phyloP scores from a whole-genome alignment of 2,888 invertebrate species.

The Ectropis crepuscularia region DNA sequence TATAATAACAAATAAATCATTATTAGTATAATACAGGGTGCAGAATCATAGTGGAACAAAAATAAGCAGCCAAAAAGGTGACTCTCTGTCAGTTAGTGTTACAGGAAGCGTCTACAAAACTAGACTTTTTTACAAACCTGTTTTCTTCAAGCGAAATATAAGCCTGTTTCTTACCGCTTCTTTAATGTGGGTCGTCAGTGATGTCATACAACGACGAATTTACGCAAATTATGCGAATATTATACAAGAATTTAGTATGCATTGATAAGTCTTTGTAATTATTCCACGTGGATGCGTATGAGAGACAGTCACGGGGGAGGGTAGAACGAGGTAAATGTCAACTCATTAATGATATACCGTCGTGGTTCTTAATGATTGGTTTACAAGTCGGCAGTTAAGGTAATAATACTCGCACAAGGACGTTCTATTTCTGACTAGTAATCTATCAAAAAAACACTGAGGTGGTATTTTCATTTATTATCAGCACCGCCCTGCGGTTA shows the following conservation, averaged over 20 bases:
- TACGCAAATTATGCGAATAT: constrained; percentile 26
- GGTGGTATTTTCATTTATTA: too few species aligned
- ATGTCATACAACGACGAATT: constrained; percentile 18
- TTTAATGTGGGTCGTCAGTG: constrained; percentile 21
- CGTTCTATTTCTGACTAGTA: neutral
- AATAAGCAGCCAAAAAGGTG: too few species aligned
- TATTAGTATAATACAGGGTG: too few species aligned
- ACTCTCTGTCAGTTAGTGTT: too few species aligned
- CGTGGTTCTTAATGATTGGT: neutral
- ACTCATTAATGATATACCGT: neutral
- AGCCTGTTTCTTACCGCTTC: neutral
- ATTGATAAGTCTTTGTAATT: constrained; percentile 3
- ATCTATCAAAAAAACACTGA: too few species aligned
- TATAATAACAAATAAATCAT: too few species aligned
- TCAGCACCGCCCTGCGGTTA: too few species aligned
- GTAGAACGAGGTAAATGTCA: constrained; percentile 4
- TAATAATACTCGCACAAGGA: neutral
- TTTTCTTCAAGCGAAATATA: constrained; percentile 2
- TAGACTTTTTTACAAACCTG: constrained; percentile 11
- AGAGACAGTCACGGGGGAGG: neutral
- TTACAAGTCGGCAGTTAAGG: neutral
- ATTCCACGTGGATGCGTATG: constrained; percentile 9
- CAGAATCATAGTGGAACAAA: too few species aligned
- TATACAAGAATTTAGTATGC: constrained; percentile 6
- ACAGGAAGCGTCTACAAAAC: constrained; percentile 9